Percentiles rank a stretch among this genome's conserved stretches.
phyloP scores from a whole-genome alignment of 2,888 invertebrate species.

The Hyppa rectilinea region DNA sequence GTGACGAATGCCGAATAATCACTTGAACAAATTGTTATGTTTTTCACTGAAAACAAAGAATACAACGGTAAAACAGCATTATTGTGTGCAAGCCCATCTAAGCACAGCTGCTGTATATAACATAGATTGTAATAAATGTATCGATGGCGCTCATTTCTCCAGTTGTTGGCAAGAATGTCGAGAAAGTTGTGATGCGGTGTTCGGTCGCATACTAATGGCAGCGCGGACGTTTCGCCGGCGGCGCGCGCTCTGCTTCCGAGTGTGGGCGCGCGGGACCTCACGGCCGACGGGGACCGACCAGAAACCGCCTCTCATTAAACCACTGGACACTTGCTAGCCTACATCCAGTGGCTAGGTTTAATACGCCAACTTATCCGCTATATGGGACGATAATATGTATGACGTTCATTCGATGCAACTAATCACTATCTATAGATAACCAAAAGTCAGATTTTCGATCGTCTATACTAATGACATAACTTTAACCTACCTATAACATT shows the following conservation, averaged over 20 bases:
- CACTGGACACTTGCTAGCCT: slow-evolving; percentile 86
- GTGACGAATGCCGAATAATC: neutral
- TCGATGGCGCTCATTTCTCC: slow-evolving; percentile 87
- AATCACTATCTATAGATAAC: neutral
- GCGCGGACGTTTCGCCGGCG: slow-evolving; percentile 77
- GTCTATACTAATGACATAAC: neutral
- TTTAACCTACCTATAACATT: slow-evolving; percentile 3
- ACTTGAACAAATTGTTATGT: neutral
- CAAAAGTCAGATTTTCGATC: neutral
- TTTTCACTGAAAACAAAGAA: slow-evolving; percentile 17
- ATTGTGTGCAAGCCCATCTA: neutral
- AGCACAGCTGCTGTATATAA: slow-evolving; percentile 58
- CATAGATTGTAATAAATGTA: slow-evolving; percentile 74
- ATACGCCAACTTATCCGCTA: slow-evolving; percentile 24
- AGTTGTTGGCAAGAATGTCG: slow-evolving; percentile 88
- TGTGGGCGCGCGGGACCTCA: slow-evolving; percentile 66
- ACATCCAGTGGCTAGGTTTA: slow-evolving; percentile 80
- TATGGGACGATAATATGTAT: slow-evolving; percentile 25
- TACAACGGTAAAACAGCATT: neutral
- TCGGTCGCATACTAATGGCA: slow-evolving; percentile 88
- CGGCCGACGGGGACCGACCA: slow-evolving; percentile 64
- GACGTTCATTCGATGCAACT: neutral
- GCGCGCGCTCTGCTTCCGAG: slow-evolving; percentile 63
- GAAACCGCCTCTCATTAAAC: slow-evolving; percentile 76
- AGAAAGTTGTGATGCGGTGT: slow-evolving; percentile 89